Evolutionary conservation across 2,888 invertebrate genomes (phyloP), one percentile per base, ranked within the genome.

Genomic region (Flexamia atlantica): DNA sequence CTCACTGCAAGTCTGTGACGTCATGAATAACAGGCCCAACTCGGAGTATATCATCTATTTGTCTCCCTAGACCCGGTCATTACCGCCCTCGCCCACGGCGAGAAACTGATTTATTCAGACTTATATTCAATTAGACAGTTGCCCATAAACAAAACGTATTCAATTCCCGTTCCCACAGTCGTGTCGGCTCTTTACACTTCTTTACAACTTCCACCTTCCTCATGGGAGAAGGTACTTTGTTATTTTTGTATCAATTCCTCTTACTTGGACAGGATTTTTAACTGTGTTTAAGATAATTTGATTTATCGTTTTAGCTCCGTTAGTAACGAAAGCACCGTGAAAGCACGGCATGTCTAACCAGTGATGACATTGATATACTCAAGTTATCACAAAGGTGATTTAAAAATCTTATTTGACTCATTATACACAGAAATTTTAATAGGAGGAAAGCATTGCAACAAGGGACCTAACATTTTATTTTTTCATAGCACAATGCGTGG

Each of bases 41-140:
- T 0, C 64, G 3, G 64, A 64, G 64, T 64, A 64, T 28, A 64
- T 64, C 64, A 28, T 64, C 53, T 53, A 53, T 53, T 28, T 30
- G 64, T 64, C 64, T 30, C 12, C 7, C 14, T 7, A 5, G 10
- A 17, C 1, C 64, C 17, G 2, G 64, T 64, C 9, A 64, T 64
- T 64, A 64, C 14, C 64, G 30, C 53, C 53, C 20, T n/a, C 4
- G 64, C 64, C 64, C 28, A 28, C 17, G 64, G 64, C 28, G 64
- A 12, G 14, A 5, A 7, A 23, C 53, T 64, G 64, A 64, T 64
- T 25, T 64, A 64, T 64, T 64, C 64, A 64, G 64, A 64, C 30
- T 64, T 28, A 2, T 64, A 64, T 64, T 64, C 64, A 64, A 64
- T 64, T 64, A 64, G 64, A 64, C 64, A 64, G 25, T 25, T 28